A percentile compares a stretch with the other conserved stretches of the same genome.
Conservation (phyloP, 2,888 invertebrate species). For the Tricholauxania praeusta region DNA sequence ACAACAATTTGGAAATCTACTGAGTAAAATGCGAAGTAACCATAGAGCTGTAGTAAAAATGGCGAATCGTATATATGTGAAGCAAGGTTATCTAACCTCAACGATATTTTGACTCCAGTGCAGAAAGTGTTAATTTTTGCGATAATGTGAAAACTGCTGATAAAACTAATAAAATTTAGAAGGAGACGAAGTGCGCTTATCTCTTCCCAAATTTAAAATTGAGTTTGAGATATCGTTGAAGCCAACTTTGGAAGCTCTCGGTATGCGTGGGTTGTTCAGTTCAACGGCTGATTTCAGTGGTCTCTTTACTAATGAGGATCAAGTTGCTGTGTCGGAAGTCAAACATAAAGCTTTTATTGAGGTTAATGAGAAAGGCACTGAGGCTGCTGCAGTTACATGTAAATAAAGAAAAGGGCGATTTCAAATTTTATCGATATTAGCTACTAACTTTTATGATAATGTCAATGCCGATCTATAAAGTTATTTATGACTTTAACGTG, state of each 20-base stretch:
- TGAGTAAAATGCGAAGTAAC: no score
- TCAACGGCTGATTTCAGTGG: no score
- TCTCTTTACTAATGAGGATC: no score
- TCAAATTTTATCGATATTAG: no score
- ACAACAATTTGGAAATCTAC: no score
- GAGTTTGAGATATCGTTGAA: constrained; percentile 78
- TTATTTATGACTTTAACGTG: constrained; percentile 52
- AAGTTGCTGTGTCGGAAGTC: no score
- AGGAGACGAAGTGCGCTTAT: constrained; percentile 71
- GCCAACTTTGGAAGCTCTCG: constrained; percentile 74
- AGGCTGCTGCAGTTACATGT: constrained; percentile 85
- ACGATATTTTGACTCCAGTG: no score
- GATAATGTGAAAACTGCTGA: constrained; percentile 68
- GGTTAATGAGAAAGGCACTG: constrained; percentile 90
- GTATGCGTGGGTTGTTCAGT: constrained; percentile 75
- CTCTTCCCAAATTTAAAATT: constrained; percentile 84
- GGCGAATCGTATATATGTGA: no score
- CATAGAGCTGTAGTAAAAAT: no score
- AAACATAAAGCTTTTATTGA: constrained; percentile 88
- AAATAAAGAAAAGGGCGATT: constrained; percentile 40
- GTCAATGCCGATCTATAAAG: constrained; percentile 56
- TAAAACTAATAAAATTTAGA: constrained; percentile 76
- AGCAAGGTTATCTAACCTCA: no score
- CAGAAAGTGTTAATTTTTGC: constrained; percentile 74
- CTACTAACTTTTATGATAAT: constrained; percentile 49